phyloP scores from a whole-genome alignment of 2,797 vertebrate genomes.

The Merluccius polli region DNA sequence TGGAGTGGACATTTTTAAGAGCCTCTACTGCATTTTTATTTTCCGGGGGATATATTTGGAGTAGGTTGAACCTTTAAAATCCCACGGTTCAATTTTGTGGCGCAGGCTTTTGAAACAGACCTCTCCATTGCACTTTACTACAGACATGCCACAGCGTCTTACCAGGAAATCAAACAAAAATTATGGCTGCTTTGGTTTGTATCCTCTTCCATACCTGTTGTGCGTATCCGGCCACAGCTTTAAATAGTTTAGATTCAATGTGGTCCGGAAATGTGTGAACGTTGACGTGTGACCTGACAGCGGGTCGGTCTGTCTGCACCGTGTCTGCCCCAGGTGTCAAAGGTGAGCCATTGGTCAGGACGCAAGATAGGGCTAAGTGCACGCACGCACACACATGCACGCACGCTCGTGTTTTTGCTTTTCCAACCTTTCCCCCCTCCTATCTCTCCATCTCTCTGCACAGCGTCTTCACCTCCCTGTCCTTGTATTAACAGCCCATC shows the following conservation, averaged over 20 bases:
- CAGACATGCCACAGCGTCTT: no score
- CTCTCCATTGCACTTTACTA: no score
- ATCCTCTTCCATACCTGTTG: no score
- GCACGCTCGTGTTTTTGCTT: no score
- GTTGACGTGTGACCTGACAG: conserved; percentile 48
- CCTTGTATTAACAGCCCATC: conserved; percentile 29
- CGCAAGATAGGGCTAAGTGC: not conserved
- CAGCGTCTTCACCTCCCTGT: conserved; percentile 9
- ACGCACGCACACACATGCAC: no score
- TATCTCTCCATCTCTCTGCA: conserved; percentile 5
- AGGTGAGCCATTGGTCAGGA: conserved; percentile 1
- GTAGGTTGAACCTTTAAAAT: conserved; percentile 29
- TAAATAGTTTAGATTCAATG: not conserved
- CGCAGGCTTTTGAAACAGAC: not conserved
- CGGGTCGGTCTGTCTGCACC: conserved; percentile 43
- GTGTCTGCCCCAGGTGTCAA: no score
- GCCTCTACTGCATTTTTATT: conserved; percentile 30
- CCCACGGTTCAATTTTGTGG: conserved; percentile 26
- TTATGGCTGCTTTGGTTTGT: no score
- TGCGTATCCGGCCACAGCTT: no score
- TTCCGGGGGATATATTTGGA: conserved; percentile 21
- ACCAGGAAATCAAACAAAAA: no score
- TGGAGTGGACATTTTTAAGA: conserved; percentile 41
- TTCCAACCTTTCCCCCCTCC: not conserved
- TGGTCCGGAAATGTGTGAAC: conserved; percentile 28